Evolutionary conservation across 2,888 invertebrate species (phyloP).

Genomic region (Caenorhabditis panamensis): DNA sequence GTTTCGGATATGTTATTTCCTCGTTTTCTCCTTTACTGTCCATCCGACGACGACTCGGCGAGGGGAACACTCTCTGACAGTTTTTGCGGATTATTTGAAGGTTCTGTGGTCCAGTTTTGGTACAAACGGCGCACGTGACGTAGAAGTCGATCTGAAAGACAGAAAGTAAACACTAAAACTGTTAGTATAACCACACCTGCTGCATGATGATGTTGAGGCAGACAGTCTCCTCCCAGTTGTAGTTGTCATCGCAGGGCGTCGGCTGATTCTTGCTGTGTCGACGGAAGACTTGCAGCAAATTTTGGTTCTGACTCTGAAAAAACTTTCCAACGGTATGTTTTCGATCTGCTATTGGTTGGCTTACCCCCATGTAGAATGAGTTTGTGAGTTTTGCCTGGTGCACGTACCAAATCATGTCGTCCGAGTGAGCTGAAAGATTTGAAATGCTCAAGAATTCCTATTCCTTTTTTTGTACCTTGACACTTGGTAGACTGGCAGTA

Average conservation of each 20-base stretch:
- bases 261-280: slow-evolving; percentile 97
- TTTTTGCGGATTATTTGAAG: slow-evolving; percentile 94
- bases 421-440: slow-evolving; percentile 71
- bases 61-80: slow-evolving; percentile 90
- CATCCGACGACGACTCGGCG: slow-evolving; percentile 91
- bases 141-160: slow-evolving; percentile 90
- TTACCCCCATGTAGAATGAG: slow-evolving; percentile 60
- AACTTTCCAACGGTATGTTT: background rate
- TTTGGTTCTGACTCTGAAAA: slow-evolving; percentile 58
- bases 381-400: slow-evolving; percentile 65
- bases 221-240: slow-evolving; percentile 99
- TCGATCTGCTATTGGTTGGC: background rate
- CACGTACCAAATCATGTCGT: slow-evolving; percentile 82
- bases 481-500: slow-evolving; percentile 68
- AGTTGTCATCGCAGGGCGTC: slow-evolving; percentile 91
- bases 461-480: slow-evolving; percentile 46
- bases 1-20: slow-evolving; percentile 98
- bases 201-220: slow-evolving; percentile 97
- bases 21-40: slow-evolving; percentile 99
- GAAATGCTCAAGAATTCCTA: background rate
- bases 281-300: slow-evolving; percentile 92
- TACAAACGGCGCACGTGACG: slow-evolving; percentile 96
- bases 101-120: slow-evolving; percentile 96
- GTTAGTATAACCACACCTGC: slow-evolving; percentile 84
- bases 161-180: background rate